phyloP scores from a whole-genome alignment of 2,113 vertebrate species.

The Peucedramus taeniatus region DNA sequence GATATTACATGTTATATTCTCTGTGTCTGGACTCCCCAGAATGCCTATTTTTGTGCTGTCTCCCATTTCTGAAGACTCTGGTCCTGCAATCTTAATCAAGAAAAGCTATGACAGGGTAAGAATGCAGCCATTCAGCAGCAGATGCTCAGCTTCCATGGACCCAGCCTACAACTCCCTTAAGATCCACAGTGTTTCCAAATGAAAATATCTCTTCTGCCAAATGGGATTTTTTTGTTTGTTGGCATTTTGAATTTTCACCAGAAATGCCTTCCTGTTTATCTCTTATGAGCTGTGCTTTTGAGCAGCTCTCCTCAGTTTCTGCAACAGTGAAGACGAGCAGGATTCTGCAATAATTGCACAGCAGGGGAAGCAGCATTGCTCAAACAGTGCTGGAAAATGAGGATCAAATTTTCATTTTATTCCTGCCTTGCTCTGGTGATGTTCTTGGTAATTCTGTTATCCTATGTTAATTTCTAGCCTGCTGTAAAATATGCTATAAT shows the following conservation, averaged over 20 bases:
- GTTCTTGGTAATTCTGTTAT: background rate
- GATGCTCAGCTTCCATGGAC: background rate
- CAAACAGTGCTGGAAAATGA: background rate
- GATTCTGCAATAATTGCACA: background rate
- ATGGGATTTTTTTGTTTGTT: background rate
- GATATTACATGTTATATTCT: background rate
- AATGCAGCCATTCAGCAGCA: background rate
- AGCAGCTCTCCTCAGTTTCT: background rate
- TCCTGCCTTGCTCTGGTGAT: background rate
- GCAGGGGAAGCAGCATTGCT: background rate
- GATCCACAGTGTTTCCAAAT: background rate
- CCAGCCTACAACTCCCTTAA: background rate
- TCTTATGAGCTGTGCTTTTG: background rate
- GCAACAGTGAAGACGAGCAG: background rate
- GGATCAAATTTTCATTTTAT: background rate
- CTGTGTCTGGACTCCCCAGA: background rate
- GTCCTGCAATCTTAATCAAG: background rate
- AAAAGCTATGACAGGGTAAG: background rate
- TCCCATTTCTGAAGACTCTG: background rate
- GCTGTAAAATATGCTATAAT: background rate
- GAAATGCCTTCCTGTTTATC: background rate
- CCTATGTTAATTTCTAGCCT: background rate
- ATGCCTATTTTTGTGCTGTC: background rate
- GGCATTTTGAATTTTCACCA: constrained; percentile 12
- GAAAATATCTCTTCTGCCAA: constrained; percentile 1